Conservation (phyloP, 2,888 invertebrate genomes). For the Plagodis pulveraria region DNA sequence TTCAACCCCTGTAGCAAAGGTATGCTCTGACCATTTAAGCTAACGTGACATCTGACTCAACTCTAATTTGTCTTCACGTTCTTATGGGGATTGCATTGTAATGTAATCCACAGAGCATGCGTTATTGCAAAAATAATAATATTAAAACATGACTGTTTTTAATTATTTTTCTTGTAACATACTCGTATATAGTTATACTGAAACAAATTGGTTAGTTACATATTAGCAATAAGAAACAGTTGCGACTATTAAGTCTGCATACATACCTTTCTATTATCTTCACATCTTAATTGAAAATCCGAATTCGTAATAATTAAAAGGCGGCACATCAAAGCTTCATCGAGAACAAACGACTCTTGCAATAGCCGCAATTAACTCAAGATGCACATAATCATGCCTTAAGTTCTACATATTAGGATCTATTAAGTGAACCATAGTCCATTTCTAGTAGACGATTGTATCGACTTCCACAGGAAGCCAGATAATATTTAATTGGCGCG, state of each 20-base stretch:
- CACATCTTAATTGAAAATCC: constrained; percentile 25
- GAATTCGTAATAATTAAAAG: constrained; percentile 28
- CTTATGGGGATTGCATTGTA: no score
- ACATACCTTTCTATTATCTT: constrained; percentile 18
- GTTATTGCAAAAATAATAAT: no score
- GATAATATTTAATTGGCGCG: constrained; percentile 83
- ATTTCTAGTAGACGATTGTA: constrained; percentile 57
- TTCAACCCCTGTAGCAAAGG: no score
- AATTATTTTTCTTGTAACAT: no score
- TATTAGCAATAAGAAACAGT: not conserved
- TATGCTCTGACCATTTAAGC: no score
- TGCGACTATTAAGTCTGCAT: constrained; percentile 8
- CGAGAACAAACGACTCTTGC: constrained; percentile 22
- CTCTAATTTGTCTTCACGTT: no score
- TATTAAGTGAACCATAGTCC: constrained; percentile 37
- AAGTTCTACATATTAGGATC: constrained; percentile 34
- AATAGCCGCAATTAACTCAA: constrained; percentile 26
- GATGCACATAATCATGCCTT: constrained; percentile 25
- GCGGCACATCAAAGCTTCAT: constrained; percentile 24
- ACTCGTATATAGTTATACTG: no score
- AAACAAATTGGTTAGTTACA: no score
- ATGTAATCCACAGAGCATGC: no score
- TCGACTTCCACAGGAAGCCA: constrained; percentile 74
- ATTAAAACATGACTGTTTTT: no score
- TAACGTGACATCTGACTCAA: no score